Base-by-base conservation (phyloP, 2,113 vertebrate genomes). In the Spea multiplicata region DNA sequence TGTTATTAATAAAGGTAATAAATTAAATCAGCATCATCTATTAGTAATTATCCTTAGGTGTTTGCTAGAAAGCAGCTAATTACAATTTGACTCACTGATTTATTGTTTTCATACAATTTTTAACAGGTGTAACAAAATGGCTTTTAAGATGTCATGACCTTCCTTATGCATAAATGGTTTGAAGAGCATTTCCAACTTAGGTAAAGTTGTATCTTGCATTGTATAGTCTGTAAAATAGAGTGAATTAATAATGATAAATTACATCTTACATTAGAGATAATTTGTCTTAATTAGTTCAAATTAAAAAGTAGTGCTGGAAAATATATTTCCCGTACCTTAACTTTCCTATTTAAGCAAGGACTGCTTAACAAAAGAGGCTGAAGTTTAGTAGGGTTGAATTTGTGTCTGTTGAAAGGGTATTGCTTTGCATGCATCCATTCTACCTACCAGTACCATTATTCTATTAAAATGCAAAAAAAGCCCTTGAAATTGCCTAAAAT, bases 171-270 rank as follows among this genome's bases (percentile, higher is more conserved):
- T 57, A 57, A 48, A 6, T 46, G 66, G 71, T 47, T 46, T 73
- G 50, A 70, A 16, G 12, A 59, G n/a, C 7, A 46, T 16, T 57
- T 57, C 66, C 44, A 59, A 10, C 48, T 44, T 55, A 8, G 7
- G 8, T 9, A 50, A 78, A 73, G 70, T 80, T 66, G 50, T 57
- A 70, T 49, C 75, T 67, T 45, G 8, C 48, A 66, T 50, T 14
- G 10, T 66, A 71, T 14, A 14, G 46, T 66, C n/a, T 13, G 55
- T 64, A 64, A 30, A 64, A 17, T 73, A 73, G 53, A 64, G 57
- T 71, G 49, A 64, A 50, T 53, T 73, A 73, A 80, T 73, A 73
- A 80, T 73, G 77, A 80, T 73, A 30, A 73, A 80, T 80, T 13
- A 59, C 46, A 70, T 16, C 30, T 61, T 66, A 49, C 6, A 55